Conservation (phyloP, 2,888 invertebrate genomes). For the Eupeodes luniger region DNA sequence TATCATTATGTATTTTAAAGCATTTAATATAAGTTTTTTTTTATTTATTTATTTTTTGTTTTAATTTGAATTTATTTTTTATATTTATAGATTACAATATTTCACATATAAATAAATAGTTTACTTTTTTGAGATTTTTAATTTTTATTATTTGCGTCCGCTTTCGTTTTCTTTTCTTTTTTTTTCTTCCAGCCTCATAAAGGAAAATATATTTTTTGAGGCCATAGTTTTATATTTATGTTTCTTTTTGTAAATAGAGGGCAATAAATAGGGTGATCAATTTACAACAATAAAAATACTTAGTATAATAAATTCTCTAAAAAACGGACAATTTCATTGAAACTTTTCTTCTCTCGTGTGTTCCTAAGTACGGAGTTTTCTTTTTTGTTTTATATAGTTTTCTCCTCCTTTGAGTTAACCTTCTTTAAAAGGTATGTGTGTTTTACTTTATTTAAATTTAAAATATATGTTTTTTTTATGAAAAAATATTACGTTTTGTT, state of each 20-base stretch:
- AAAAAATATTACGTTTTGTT: conserved; percentile 71
- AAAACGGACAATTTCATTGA: conserved; percentile 74
- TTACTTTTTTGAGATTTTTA: conserved; percentile 41
- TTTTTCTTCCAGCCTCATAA: conserved; percentile 47
- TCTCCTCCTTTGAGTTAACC: conserved; percentile 46
- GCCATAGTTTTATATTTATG: conserved; percentile 5
- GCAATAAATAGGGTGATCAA: conserved; percentile 70
- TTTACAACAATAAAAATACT: conserved; percentile 76
- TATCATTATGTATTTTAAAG: conserved; percentile 64
- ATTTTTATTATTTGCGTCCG: conserved; percentile 72
- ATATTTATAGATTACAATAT: conserved; percentile 66
- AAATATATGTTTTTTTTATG: conserved; percentile 62
- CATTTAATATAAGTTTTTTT: conserved; percentile 69
- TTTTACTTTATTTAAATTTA: conserved; percentile 71
- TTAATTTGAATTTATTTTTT: conserved; percentile 17
- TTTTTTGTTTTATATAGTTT: conserved; percentile 7
- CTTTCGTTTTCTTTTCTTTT: conserved; percentile 51
- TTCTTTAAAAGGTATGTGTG: conserved; percentile 73
- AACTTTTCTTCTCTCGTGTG: conserved; percentile 45
- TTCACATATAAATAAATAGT: conserved; percentile 75
- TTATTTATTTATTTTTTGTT: conserved; percentile 37
- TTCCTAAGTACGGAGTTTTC: conserved; percentile 46
- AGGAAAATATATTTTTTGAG: conserved; percentile 61
- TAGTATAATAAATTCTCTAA: conserved; percentile 76
- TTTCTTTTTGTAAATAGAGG: conserved; percentile 75